phyloP scores from a whole-genome alignment of 2,797 vertebrate genomes.

The Sylvilagus floridanus region DNA sequence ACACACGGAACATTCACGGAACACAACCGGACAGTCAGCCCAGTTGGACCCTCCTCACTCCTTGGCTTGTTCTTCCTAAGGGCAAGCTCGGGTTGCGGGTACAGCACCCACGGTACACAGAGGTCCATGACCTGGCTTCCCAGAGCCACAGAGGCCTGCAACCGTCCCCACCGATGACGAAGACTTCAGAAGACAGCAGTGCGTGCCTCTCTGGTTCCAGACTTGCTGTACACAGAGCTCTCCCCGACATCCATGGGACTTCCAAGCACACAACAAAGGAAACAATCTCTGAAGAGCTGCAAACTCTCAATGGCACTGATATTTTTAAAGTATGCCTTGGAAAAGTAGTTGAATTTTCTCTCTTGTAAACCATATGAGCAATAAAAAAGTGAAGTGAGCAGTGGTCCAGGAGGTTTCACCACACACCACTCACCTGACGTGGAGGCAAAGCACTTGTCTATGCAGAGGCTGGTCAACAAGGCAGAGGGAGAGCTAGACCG shows the following conservation, averaged over 20 bases:
- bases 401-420: not conserved
- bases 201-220: not conserved
- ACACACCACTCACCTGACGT: fast-evolving
- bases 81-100: not conserved
- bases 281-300: not conserved
- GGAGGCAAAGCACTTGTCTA: not conserved
- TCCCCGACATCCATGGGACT: not conserved
- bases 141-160: not conserved
- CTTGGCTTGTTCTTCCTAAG: not conserved
- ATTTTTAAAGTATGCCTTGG: not conserved
- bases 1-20: too few relatives aligned
- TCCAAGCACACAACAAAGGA: not conserved
- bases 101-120: not conserved
- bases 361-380: not conserved
- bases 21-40: not conserved
- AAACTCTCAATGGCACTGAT: not conserved
- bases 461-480: fast-evolving
- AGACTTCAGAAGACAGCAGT: not conserved
- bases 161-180: not conserved
- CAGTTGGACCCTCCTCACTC: not conserved
- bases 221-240: not conserved
- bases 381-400: not conserved
- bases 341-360: not conserved
- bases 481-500: not conserved
- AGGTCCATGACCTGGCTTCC: not conserved